Base-by-base conservation (phyloP, 2,113 vertebrate species). In the Corythornis vintsioides region DNA sequence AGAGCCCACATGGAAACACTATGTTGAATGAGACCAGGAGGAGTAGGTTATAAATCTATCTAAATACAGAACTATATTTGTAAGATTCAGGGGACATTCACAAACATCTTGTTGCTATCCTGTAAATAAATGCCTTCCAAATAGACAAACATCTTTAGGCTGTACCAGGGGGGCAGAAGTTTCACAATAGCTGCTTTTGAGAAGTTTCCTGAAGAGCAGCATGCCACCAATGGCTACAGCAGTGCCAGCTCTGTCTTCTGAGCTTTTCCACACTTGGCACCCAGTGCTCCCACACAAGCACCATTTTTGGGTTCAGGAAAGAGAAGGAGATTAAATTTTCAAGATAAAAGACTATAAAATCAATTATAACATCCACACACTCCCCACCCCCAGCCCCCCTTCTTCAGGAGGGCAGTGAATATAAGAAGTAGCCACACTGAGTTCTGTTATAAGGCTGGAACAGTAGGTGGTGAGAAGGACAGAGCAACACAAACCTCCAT, bases 231-330 rank as follows among this genome's bases (percentile, higher is more conserved):
- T 6, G 15, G 33, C 3, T 15, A 84, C 11, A 5, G 2, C n/a
- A 55, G 10, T 8, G 28, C 24, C 63, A 24, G 50, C 16, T 74
- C 24, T 29, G 8, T 22, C 69, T 70, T 55, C 56, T 0, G 6
- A 79, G 8, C 8, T 82, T 60, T 47, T 52, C 43, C 57, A 48
- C 1, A 2, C 9, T 50, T 55, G n/a, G 15, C 4, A 69, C 24
- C 29, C 45, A 69, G 8, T 0, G 1, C 0, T 1, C n/a, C 70
- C 31, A 72, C 19, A 38, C 0, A 1, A 26, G 10, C 3, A 0
- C 24, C 0, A 0, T 13, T 65, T 70, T 56, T 47, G 21, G 24
- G 33, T 28, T 80, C 50, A 40, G 3, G 6, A 76, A 89, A 65
- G 15, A 63, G 43, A 35, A 26, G 24, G 13, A 63, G 3, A 77